Evolutionary conservation across 2,797 vertebrate species (phyloP), one percentile per base, ranked within the genome.

Genomic region (Crocodylus rhombifer): DNA sequence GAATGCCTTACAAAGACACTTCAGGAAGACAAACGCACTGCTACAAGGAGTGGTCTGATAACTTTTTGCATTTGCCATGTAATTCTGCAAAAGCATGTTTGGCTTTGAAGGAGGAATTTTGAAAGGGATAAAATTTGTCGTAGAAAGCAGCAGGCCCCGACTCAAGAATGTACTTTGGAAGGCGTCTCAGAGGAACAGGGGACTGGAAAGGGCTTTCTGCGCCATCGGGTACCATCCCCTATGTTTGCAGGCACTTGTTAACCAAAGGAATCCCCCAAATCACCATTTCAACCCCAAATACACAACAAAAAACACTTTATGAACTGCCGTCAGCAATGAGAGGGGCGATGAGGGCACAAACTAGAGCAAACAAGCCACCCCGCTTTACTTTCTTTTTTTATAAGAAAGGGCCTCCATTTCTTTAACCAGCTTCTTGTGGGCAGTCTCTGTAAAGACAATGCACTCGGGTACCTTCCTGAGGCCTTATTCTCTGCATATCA

Each of bases 51-150:
- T 12, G 75, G 42, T 77, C 28, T 82, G 2, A 10, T 87, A 86
- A 74, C 56, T 84, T 16, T 78, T 89, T 95, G 96, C 77, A 91
- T 94, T 87, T 86, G 84, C 91, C 89, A 90, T 88, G 86, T 88
- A 96, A 96, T 96, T 9, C 42, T 95, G 93, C 82, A 86, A 85
- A 58, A 92, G 86, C 84, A 61, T 95, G 87, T 91, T 94, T 94
- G 94, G 64, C 90, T 95, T 77, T 69, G 21, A 60, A 88, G 88
- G 76, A 78, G 86, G 82, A 91, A 92, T 8, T 42, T 73, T 33
- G 78, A 56, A 81, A 58, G 83, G 86, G 82, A 92, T 81, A 75
- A 63, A 67, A 51, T 51, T 82, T 85, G 90, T 67, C 91, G 56
- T 86, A 93, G 94, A 90, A 95, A 82, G 75, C 90, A 83, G 17